phyloP scores from a whole-genome alignment of 2,888 invertebrate species.

The Eilema depressum region DNA sequence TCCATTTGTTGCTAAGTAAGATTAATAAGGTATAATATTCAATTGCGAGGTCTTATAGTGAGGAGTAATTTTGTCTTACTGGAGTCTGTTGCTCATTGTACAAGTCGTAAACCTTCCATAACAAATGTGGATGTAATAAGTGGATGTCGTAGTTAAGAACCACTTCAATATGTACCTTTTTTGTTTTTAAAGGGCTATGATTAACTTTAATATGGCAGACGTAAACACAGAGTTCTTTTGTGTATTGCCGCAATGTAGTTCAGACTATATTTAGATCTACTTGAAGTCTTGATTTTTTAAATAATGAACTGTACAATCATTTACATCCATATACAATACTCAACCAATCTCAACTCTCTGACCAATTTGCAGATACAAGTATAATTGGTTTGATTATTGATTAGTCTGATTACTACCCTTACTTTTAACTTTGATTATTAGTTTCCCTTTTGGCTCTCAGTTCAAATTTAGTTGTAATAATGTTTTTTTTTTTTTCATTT shows the following conservation, averaged over 20 bases:
- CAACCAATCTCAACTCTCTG: no score
- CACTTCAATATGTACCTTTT: slow-evolving; percentile 8
- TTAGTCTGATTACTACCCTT: no score
- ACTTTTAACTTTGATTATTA: no score
- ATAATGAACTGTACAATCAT: neutral
- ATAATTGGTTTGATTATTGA: no score
- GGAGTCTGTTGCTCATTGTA: neutral
- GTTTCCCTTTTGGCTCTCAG: no score
- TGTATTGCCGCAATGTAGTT: neutral
- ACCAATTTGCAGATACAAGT: no score
- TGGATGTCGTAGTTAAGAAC: neutral
- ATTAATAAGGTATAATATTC: slow-evolving; percentile 33
- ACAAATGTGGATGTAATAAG: no score
- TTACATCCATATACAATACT: no score
- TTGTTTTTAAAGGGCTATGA: slow-evolving; percentile 7
- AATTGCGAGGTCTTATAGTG: slow-evolving; percentile 19
- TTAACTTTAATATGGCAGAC: slow-evolving; percentile 8
- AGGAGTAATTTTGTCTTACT: slow-evolving; percentile 4
- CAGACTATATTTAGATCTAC: neutral
- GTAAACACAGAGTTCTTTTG: slow-evolving; percentile 12
- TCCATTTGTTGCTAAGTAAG: slow-evolving; percentile 29
- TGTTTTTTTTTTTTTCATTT: no score
- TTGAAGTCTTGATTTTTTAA: neutral
- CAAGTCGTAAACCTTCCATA: neutral
- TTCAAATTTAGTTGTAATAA: no score